Percentiles rank a stretch among this genome's conserved stretches.
Evolutionary conservation across 2,888 invertebrate species (phyloP).

Genomic region (Nemoura dubitans): DNA sequence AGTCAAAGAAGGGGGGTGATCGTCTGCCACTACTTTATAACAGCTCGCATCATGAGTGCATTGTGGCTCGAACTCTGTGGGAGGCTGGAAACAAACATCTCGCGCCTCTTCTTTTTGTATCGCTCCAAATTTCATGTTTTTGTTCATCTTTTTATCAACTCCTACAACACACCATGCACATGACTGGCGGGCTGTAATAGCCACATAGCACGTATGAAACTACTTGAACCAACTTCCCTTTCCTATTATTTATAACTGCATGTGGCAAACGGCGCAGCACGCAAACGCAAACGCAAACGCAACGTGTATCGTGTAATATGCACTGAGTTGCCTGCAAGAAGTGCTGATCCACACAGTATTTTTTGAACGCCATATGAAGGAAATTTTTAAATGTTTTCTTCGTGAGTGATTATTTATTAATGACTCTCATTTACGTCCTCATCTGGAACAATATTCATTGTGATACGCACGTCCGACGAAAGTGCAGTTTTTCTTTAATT

Average conservation of each 20-base stretch:
- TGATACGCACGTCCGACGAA: background rate
- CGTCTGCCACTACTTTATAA: background rate
- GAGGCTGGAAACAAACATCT: background rate
- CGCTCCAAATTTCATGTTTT: background rate
- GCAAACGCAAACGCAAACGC: background rate
- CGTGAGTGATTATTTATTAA: background rate
- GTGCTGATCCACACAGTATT: background rate
- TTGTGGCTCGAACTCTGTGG: background rate
- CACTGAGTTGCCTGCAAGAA: background rate
- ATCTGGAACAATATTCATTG: background rate
- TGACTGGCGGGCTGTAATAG: background rate
- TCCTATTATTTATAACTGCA: slow-evolving; percentile 31
- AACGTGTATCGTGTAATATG: background rate
- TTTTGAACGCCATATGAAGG: background rate
- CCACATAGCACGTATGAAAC: background rate
- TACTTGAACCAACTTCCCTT: background rate
- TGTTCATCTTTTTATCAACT: background rate
- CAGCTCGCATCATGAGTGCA: background rate
- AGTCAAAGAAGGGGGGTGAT: background rate
- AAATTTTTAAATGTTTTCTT: background rate
- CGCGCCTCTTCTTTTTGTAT: background rate
- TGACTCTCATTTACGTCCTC: slow-evolving; percentile 12
- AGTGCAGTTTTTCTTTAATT: slow-evolving; percentile 2
- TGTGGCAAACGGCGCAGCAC: slow-evolving; percentile 9
- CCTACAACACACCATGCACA: background rate